Evolutionary conservation across 2,113 vertebrate genomes (phyloP), one percentile per base, ranked within the genome.

Genomic region (Cygnus buccinator): DNA sequence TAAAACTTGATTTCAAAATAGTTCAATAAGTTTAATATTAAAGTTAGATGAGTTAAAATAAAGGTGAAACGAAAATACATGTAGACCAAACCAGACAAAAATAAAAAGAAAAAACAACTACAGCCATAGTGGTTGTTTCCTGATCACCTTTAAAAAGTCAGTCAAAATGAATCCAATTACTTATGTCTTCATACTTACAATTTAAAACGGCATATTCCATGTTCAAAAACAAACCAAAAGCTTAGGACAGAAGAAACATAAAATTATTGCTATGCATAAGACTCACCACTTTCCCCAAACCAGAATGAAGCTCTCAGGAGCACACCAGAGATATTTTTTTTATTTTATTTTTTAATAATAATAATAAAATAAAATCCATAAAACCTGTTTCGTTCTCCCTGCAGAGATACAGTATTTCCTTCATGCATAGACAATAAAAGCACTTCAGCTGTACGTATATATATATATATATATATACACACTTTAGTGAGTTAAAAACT

Each of bases 221-320:
- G 3, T 63, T 71, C 1, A 26, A 65, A 63, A 52, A 33, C 23
- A 2, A 9, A 4, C 1, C 22, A 3, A 52, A 65, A 11, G 3
- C 19, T 72, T 39, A 37, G 62, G 22, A 54, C 3, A 75, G 7
- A 28, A 65, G 11, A 48, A 67, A 17, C 3, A 8, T 61, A 71
- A 82, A 41, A 31, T 25, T 66, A 23, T 41, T 78, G 25, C 7
- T 55, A 19, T 26, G 7, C 4, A 6, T 52, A 67, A 84, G 75
- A 72, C 7, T 57, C 19, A 29, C 11, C 15, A 35, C 10, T 4
- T 57, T 71, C 3, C 25, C 26, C 35, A 65, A 78, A 43, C 3
- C 8, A 65, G 58, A 72, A 79, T 9, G 12, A 9, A 54, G 3
- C 4, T 15, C 28, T 61, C 37, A 59, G 19, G 19, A 46, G 46